Conservation (phyloP, 2,797 vertebrate genomes). For the Eulemur mongoz region DNA sequence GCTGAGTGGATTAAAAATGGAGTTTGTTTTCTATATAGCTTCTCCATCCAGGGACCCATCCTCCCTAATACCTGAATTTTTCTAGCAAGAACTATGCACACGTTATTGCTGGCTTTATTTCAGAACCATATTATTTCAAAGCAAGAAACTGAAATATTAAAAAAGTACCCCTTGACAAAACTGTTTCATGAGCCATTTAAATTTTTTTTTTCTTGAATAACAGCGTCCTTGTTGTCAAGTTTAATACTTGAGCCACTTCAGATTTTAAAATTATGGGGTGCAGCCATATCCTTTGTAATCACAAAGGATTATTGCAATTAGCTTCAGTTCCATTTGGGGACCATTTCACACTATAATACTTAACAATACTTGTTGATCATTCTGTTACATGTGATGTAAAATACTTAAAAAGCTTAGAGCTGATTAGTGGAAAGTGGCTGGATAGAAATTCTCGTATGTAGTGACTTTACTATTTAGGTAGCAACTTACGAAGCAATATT, state of each 20-base stretch:
- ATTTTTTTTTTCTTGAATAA: background rate
- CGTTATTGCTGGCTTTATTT: conserved; percentile 17
- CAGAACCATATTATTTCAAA: conserved; percentile 16
- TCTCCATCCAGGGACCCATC: background rate
- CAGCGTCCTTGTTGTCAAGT: background rate
- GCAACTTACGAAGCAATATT: background rate
- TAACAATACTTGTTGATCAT: conserved; percentile 38
- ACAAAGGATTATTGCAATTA: conserved; percentile 48
- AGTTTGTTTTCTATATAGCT: background rate
- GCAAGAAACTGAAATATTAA: background rate
- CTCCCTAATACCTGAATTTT: background rate
- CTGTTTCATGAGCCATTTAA: background rate
- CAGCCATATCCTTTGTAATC: background rate
- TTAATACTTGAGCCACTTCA: background rate
- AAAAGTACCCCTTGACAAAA: background rate
- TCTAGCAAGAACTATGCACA: background rate
- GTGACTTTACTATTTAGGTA: background rate
- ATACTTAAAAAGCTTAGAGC: background rate
- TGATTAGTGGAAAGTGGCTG: background rate
- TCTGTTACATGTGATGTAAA: background rate
- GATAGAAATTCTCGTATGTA: background rate
- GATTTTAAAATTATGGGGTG: conserved; percentile 25
- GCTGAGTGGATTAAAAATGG: background rate
- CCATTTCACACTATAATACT: background rate
- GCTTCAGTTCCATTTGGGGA: background rate